Evolutionary conservation across 2,113 vertebrate genomes (phyloP), one percentile per base, ranked within the genome.

Genomic region (Ceyx melanurus): DNA sequence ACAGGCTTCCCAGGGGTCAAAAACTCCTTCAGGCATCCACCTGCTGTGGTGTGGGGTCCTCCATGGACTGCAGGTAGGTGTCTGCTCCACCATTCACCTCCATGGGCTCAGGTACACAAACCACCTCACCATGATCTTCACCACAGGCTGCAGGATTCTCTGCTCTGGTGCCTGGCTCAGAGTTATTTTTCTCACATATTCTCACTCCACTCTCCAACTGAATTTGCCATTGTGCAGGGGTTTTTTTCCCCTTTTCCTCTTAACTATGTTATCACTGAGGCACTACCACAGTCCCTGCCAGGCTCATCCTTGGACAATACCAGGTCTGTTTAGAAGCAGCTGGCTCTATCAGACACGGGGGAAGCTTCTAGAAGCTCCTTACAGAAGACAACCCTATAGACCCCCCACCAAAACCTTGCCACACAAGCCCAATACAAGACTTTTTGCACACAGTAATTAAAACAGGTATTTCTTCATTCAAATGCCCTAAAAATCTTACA

Each of bases 401-500:
- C 56, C 15, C 25, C 19, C 2, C 10, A 14, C 25, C n/a, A 68
- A 74, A 79, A 53, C 15, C 13, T 79, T 79, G 48, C 15, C n/a
- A 58, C 6, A 11, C 15, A 68, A 82, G 64, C 8, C 35, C 28
- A 53, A 51, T 13, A 29, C 20, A 91, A 88, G n/a, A 83, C 74
- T 83, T 86, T 64, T 56, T 29, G 42, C 45, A 46, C 1, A 2
- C 2, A 46, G 8, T 40, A 79, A 42, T 61, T 95, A 25, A 4
- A 68, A 88, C 29, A 61, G 5, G 15, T 33, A 76, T 61, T 86
- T 74, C 16, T 77, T 87, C 56, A 61, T 65, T 86, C 50, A 84
- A 88, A 72, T 40, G 50, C 23, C 57, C n/a, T 86, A 56, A 64
- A 89, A 93, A 86, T 68, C 71, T 56, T 93, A 16, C 2, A 26